These are phyloP conservation scores for Leucozona laternaria DNA, from an alignment of 2,888 invertebrate species.

Conservation along the genomic window DNA sequence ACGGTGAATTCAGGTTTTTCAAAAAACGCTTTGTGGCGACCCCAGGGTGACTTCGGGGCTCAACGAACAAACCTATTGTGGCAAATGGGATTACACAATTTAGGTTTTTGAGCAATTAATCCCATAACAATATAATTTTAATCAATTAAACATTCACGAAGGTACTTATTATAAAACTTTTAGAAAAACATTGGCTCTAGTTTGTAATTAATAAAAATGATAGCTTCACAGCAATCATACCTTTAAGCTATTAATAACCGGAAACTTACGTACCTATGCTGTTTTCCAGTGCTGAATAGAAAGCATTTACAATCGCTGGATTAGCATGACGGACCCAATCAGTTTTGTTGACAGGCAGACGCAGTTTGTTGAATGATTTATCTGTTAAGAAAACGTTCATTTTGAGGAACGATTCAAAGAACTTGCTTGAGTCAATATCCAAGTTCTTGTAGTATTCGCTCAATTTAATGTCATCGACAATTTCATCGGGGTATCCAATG, in stretches of 20 bases:
- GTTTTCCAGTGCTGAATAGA: constrained; percentile 93
- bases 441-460: constrained; percentile 91
- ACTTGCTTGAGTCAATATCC: constrained; percentile 88
- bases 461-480: constrained; percentile 91
- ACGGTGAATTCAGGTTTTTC: too few relatives aligned
- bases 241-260: neutral
- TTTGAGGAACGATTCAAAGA: constrained; percentile 90
- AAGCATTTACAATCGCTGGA: constrained; percentile 94
- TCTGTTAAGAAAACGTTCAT: constrained; percentile 92
- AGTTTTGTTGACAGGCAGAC: constrained; percentile 92
- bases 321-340: constrained; percentile 94
- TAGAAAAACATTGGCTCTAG: too few relatives aligned
- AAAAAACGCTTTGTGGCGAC: too few relatives aligned
- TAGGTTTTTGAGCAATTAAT: too few relatives aligned
- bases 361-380: constrained; percentile 90
- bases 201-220: constrained; percentile 27
- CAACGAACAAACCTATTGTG: too few relatives aligned
- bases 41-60: too few relatives aligned
- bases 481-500: constrained; percentile 96
- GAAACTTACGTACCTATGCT: constrained; percentile 93
- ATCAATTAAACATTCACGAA: too few relatives aligned
- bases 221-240: constrained; percentile 9
- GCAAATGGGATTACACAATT: too few relatives aligned
- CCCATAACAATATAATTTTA: too few relatives aligned
- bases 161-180: too few relatives aligned